Evolutionary conservation across 2,797 vertebrate species (phyloP).

Genomic region (Prionace glauca): DNA sequence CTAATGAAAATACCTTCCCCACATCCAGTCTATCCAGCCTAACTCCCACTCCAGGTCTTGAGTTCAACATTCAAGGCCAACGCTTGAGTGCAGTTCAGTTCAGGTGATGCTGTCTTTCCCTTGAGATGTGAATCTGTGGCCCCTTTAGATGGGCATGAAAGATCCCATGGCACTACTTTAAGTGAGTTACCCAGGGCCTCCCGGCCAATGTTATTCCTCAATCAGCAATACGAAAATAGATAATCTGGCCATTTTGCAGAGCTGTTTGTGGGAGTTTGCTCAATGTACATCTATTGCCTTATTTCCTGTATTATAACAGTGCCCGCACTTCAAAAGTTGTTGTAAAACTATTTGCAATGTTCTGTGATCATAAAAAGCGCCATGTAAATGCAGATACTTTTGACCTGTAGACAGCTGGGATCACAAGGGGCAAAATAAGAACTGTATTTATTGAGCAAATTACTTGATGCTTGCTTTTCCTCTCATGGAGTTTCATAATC

Average conservation of each 20-base stretch:
- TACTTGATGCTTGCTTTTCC: neutral
- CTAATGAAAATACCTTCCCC: too few relatives aligned
- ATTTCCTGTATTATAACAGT: neutral
- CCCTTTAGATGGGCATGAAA: neutral
- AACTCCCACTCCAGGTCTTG: neutral
- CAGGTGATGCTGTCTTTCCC: neutral
- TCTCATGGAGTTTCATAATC: neutral
- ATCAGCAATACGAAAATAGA: neutral
- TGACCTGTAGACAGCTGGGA: neutral
- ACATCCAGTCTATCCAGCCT: too few relatives aligned
- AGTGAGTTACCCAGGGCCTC: neutral
- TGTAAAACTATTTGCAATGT: neutral
- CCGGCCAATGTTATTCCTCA: neutral
- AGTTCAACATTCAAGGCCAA: neutral
- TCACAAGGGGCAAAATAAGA: too few relatives aligned
- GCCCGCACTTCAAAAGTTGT: neutral
- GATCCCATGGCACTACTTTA: neutral
- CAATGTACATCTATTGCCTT: neutral
- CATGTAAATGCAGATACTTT: neutral
- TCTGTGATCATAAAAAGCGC: neutral
- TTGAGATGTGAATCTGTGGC: neutral
- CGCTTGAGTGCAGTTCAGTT: neutral
- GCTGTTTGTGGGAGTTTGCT: neutral
- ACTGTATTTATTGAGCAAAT: neutral
- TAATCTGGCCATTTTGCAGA: neutral